Conservation (phyloP, 2,888 invertebrate species). For the Stenodema calcarata region DNA sequence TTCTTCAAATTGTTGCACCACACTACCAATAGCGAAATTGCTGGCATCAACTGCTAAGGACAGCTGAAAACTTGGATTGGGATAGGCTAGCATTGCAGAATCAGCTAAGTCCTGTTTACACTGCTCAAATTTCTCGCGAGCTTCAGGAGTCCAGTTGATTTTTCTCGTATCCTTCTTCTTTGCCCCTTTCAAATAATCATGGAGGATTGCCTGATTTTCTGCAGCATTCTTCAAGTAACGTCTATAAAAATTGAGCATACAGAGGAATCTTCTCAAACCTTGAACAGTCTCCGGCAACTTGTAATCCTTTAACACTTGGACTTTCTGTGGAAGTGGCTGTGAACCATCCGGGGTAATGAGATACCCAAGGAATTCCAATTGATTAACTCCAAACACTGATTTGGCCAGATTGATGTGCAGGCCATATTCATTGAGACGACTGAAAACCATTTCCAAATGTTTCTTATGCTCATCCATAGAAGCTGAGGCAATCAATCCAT, state of each 20-base stretch:
- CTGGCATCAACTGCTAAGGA: background rate
- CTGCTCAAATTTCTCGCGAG: background rate
- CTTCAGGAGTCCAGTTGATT: background rate
- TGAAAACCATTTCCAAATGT: constrained; percentile 32
- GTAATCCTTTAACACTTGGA: constrained; percentile 48
- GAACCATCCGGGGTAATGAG: constrained; percentile 28
- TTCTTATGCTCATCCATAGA: constrained; percentile 48
- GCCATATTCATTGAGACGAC: constrained; percentile 14
- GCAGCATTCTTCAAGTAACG: constrained; percentile 57
- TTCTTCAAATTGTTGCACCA: constrained; percentile 25
- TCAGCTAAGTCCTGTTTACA: constrained; percentile 16
- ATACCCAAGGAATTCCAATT: constrained; percentile 51
- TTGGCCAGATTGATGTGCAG: constrained; percentile 35
- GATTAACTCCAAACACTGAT: constrained; percentile 3
- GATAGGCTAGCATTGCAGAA: constrained; percentile 14
- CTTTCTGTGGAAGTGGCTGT: constrained; percentile 43
- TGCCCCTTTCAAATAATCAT: background rate
- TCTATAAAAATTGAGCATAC: constrained; percentile 61
- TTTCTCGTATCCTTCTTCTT: background rate
- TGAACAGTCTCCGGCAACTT: constrained; percentile 34
- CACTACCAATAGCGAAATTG: constrained; percentile 6
- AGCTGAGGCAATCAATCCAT: constrained; percentile 57
- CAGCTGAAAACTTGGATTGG: background rate
- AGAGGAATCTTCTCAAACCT: constrained; percentile 57
- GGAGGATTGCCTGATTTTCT: constrained; percentile 50